Evolutionary conservation across 2,797 vertebrate genomes (phyloP).

Genomic region (Muraenolepis orangiensis): DNA sequence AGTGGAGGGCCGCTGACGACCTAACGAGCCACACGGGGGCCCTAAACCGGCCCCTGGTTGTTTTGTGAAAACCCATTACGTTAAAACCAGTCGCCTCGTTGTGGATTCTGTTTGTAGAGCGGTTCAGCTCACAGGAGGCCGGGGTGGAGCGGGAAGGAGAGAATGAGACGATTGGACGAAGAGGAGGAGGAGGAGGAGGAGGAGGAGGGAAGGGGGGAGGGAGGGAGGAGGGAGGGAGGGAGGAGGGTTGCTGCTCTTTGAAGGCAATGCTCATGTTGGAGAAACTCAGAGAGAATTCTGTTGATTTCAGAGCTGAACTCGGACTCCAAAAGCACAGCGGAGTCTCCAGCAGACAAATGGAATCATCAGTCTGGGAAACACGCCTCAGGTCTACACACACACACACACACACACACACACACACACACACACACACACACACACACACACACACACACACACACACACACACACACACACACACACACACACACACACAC

Average conservation of each 20-base stretch:
- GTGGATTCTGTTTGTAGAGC: not conserved
- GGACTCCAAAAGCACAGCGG: not conserved
- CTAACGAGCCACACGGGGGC: not conserved
- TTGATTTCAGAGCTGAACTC: not conserved
- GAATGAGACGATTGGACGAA: not conserved
- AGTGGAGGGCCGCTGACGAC: not conserved
- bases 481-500: constrained; percentile 1
- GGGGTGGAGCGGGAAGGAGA: no score
- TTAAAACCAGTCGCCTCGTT: not conserved
- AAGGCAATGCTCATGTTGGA: not conserved
- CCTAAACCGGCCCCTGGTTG: not conserved
- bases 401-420: not conserved
- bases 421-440: not conserved
- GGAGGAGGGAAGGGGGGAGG: not conserved
- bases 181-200: not conserved
- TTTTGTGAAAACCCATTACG: not conserved
- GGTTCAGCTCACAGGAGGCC: not conserved
- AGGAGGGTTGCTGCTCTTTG: not conserved
- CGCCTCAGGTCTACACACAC: not conserved
- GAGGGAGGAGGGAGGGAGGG: no score
- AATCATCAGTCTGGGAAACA: not conserved
- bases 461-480: not conserved
- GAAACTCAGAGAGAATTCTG: not conserved
- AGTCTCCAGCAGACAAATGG: not conserved
- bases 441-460: not conserved